Base-by-base conservation (phyloP, 2,113 vertebrate species). In the Crypturellus undulatus region DNA sequence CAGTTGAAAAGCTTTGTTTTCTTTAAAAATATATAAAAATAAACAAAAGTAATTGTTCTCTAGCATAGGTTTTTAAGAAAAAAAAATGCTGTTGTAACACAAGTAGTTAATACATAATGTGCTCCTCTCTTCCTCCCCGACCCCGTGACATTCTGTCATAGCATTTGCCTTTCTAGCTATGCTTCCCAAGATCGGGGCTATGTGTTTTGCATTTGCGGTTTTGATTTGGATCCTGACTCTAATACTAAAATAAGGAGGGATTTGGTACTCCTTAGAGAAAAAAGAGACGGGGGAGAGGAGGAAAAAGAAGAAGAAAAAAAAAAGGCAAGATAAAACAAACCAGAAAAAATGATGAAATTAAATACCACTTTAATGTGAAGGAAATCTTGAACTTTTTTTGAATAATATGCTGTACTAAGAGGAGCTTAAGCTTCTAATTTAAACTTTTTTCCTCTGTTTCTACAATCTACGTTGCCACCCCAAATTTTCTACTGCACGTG, bases 31-130 rank as follows among this genome's bases (percentile, higher is more conserved):
- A 65, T 38, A 21, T 71, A 9, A 51, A 51, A 72, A 63, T 84
- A 94, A 86, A 72, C 54, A 84, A 94, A 86, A 96, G 13, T 12
- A 84, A 76, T 67, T 90, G 69, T 9, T 24, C 68, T 72, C 65
- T 54, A 65, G 15, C 12, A 15, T 1, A 4, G 18, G 40, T 91
- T 76, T 21, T 79, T 85, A 15, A 47, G 63, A 79, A 84, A 92
- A 84, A 92, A 81, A n/a, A 45, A 7, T 93, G 45, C 52, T 65
- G 25, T 79, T 79, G n/a, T n/a, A 40, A 28, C 20, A 7, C 40
- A 40, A 64, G 30, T 38, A 58, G 21, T 70, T 75, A 70, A 43
- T 47, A 59, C 8, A 22, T 20, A 49, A 54, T 17, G 52, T 85
- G 10, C 22, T 5, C 9, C 67, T 36, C 20, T 75, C 72, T 36